Evolutionary conservation across 1,140 invertebrate genomes (phyloP), one percentile per base, ranked within the genome.

Genomic region (Monochamus saltuarius): DNA sequence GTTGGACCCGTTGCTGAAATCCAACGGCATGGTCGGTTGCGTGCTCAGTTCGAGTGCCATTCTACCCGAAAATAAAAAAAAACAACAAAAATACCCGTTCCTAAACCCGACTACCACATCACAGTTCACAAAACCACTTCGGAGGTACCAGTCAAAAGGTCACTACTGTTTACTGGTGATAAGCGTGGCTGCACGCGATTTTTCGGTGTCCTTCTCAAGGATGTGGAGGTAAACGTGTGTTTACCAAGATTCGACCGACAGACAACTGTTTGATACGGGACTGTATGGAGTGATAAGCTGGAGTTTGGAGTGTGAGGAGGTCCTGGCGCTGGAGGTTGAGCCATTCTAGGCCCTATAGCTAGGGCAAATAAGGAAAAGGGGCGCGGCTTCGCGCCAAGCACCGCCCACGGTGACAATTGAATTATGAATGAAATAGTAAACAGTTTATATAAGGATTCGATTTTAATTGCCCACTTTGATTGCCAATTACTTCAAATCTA

Each of bases 41-140:
- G 67, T 59, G 65, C 75, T 72, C 36, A 76, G 51, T 64, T 76
- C 74, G 57, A 76, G 64, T 29, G 74, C 69, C 74, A 76, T 76
- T 7, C 10, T 54, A 8, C 19, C 36, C 39, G 45, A 14, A 54
- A 60, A 43, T 54, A n/a, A 22, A 40, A 52, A 56, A 56, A 56
- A 56, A 46, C 2, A 16, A 22, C 2, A 43, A 40, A 52, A 9
- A 19, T 10, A 11, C 14, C 10, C 39, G 29, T 29, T 29, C 3
- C 9, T 1, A 22, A 2, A 39, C 2, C 45, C 22, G 13, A 34
- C n/a, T n/a, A 10, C 14, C 10, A n/a, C 17, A 13, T 57, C 35
- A 36, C 51, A 19, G 51, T 38, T 17, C 36, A 29, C 22, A 29
- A 29, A 29, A 29, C 22, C 22, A 46, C 13, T 46, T n/a, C 39